phyloP scores from a whole-genome alignment of 2,113 vertebrate species.

The Bagarius yarrelli region DNA sequence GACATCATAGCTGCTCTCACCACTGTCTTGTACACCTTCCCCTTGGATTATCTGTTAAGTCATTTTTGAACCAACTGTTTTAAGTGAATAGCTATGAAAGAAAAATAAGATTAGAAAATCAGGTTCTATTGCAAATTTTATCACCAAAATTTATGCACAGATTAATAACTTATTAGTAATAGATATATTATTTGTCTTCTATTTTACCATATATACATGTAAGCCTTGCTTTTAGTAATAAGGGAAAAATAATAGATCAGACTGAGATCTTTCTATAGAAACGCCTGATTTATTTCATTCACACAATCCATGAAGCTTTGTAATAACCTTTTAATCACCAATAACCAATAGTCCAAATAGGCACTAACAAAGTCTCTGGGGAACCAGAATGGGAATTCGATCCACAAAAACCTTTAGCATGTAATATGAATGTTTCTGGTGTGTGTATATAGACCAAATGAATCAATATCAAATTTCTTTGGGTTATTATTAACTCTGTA shows the following conservation, averaged over 20 bases:
- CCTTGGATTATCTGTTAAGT: too few relatives aligned
- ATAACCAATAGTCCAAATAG: not conserved
- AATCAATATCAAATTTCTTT: constrained; percentile 17
- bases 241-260: not conserved
- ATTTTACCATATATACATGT: not conserved
- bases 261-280: not conserved
- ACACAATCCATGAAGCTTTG: not conserved
- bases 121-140: not conserved
- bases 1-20: too few relatives aligned
- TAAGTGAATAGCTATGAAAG: too few relatives aligned
- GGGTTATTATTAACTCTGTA: not conserved
- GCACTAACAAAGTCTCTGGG: not conserved
- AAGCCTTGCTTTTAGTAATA: not conserved
- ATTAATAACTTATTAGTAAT: not conserved
- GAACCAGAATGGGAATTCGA: not conserved
- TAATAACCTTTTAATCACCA: not conserved
- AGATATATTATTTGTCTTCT: not conserved
- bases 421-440: not conserved
- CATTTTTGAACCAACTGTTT: too few relatives aligned
- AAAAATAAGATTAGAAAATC: not conserved
- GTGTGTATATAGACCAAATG: not conserved
- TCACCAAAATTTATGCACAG: not conserved
- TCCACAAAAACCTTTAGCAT: not conserved
- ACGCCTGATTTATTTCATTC: not conserved
- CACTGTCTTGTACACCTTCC: too few relatives aligned